Evolutionary conservation across 2,888 invertebrate genomes (phyloP).

Genomic region (Phalera bucephala): DNA sequence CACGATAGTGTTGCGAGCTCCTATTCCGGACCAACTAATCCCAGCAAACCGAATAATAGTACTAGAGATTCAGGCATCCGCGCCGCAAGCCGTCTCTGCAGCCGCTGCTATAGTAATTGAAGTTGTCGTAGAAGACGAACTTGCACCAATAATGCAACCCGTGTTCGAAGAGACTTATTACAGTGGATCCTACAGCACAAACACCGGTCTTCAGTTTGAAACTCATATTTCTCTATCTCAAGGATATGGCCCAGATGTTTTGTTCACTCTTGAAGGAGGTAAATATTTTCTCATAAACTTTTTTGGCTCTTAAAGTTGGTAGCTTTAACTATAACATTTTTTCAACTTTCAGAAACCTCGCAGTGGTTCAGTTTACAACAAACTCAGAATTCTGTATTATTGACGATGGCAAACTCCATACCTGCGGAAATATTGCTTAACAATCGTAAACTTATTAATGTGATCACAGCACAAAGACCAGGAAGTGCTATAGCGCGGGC

Average conservation of each 20-base stretch:
- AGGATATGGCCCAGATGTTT: conserved; percentile 32
- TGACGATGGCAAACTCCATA: conserved; percentile 18
- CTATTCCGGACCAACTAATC: conserved; percentile 34
- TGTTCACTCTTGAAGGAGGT: conserved; percentile 41
- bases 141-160: conserved; percentile 2
- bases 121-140: conserved; percentile 10
- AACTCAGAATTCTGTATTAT: conserved; percentile 15
- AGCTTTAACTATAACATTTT: no score
- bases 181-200: conserved; percentile 26
- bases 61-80: conserved; percentile 35
- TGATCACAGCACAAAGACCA: conserved; percentile 22
- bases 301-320: no score
- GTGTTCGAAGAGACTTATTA: conserved; percentile 28
- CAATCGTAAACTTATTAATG: conserved; percentile 29
- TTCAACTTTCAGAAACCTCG: no score
- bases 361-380: conserved; percentile 24
- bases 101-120: conserved; percentile 35
- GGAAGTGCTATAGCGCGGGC: conserved; percentile 20
- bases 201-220: conserved; percentile 17
- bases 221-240: conserved; percentile 20
- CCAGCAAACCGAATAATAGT: conserved; percentile 32
- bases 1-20: conserved; percentile 10
- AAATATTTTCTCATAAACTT: no score
- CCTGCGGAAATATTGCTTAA: conserved; percentile 26
- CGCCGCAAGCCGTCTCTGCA: conserved; percentile 26